Conservation (phyloP, 2,888 invertebrate genomes). For the Ceramica pisi region DNA sequence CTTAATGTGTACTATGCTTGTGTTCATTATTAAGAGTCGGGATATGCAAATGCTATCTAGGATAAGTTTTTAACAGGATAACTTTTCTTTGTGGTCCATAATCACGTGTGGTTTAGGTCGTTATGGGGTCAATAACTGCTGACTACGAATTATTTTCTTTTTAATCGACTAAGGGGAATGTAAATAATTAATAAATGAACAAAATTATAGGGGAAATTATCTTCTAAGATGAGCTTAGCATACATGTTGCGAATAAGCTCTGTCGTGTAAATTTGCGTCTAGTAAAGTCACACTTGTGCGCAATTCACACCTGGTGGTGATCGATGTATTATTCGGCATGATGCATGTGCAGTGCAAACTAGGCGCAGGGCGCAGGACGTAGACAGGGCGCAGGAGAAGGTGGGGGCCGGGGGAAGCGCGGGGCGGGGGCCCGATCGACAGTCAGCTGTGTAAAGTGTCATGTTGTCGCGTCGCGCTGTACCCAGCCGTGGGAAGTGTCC, state of each 20-base stretch:
- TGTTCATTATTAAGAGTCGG: slow-evolving; percentile 7
- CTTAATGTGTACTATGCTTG: not conserved
- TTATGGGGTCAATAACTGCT: slow-evolving; percentile 89
- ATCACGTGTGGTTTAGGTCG: slow-evolving; percentile 89
- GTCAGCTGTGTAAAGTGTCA: slow-evolving; percentile 90
- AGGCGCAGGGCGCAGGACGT: slow-evolving; percentile 79
- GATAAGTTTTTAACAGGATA: slow-evolving; percentile 51
- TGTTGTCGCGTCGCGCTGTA: slow-evolving; percentile 78
- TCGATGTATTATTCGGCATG: slow-evolving; percentile 52
- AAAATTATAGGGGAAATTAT: not conserved
- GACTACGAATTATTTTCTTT: slow-evolving; percentile 74
- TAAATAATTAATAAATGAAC: slow-evolving; percentile 30
- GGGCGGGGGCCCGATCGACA: slow-evolving; percentile 81
- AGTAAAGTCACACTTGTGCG: slow-evolving; percentile 47
- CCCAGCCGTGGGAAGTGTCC: slow-evolving; percentile 86
- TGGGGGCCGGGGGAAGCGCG: slow-evolving; percentile 70
- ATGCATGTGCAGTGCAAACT: slow-evolving; percentile 76
- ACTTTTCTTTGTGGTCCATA: slow-evolving; percentile 80
- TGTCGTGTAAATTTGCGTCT: slow-evolving; percentile 21
- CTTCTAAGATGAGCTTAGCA: not conserved
- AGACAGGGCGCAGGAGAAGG: slow-evolving; percentile 71
- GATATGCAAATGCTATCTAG: slow-evolving; percentile 21
- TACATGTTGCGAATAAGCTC: slow-evolving; percentile 31
- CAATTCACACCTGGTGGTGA: slow-evolving; percentile 57
- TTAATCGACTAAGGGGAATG: slow-evolving; percentile 31